phyloP scores from a whole-genome alignment of 2,113 vertebrate genomes.

The Leptocoma aspasia region DNA sequence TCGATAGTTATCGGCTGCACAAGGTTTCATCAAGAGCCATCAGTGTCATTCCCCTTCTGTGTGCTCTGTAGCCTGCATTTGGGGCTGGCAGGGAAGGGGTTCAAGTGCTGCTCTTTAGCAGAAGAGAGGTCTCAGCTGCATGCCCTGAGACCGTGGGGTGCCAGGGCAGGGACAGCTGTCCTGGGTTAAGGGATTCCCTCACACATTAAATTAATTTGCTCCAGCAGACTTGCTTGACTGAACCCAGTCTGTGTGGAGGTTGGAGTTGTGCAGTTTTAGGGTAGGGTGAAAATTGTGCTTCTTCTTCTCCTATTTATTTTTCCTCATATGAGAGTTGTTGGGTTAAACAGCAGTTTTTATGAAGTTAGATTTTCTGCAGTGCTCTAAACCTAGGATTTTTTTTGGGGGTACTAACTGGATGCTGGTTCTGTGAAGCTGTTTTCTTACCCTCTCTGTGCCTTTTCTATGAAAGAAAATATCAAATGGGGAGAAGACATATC shows the following conservation, averaged over 20 bases:
- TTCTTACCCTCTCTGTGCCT: not conserved
- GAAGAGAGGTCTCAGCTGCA: not conserved
- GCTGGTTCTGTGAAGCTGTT: not conserved
- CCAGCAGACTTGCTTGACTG: not conserved
- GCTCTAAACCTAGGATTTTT: no score
- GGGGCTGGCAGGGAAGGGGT: not conserved
- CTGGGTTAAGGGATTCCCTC: not conserved
- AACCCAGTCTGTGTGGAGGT: accelerated
- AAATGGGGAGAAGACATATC: not conserved
- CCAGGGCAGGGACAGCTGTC: not conserved
- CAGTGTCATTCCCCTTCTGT: no score
- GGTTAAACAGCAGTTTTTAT: not conserved
- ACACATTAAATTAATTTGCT: not conserved
- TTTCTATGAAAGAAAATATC: not conserved
- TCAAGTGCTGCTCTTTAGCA: not conserved
- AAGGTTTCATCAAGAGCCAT: not conserved
- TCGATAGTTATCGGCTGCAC: not conserved
- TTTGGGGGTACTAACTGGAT: accelerated
- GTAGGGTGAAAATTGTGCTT: not conserved
- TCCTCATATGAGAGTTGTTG: accelerated
- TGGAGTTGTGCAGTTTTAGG: not conserved
- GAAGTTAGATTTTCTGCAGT: not conserved
- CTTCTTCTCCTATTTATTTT: accelerated
- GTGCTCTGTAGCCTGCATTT: not conserved
- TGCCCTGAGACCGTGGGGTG: not conserved